Evolutionary conservation across 1,140 invertebrate species (phyloP).

Genomic region (Probaryconus sp.): DNA sequence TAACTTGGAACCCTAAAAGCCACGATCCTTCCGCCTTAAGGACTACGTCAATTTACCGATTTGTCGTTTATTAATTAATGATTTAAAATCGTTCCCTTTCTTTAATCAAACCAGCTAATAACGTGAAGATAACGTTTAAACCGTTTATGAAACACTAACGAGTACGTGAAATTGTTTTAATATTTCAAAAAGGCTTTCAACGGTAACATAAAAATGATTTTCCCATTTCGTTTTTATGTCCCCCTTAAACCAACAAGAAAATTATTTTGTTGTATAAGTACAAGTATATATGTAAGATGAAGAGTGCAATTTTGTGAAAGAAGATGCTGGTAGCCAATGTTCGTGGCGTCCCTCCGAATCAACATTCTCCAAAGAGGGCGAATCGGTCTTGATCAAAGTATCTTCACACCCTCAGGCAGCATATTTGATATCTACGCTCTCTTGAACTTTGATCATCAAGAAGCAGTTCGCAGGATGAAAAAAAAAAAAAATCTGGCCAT

Average conservation of each 20-base stretch:
- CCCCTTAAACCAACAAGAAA: conserved; percentile 11
- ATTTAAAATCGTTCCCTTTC: conserved; percentile 6
- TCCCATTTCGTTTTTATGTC: neutral
- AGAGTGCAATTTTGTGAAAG: conserved; percentile 16
- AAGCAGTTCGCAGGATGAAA: conserved; percentile 18
- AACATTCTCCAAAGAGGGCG: conserved; percentile 63
- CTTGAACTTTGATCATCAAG: conserved; percentile 18
- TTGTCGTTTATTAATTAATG: conserved; percentile 16
- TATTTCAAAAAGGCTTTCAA: too few species aligned
- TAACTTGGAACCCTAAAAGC: conserved; percentile 24
- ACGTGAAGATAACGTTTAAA: too few species aligned
- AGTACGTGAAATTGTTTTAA: too few species aligned
- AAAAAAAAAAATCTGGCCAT: conserved; percentile 38
- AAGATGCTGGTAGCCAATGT: conserved; percentile 68
- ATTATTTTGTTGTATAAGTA: conserved; percentile 27
- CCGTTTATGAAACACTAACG: too few species aligned
- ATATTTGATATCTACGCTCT: conserved; percentile 70
- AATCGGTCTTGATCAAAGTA: conserved; percentile 72
- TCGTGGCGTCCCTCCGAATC: conserved; percentile 67
- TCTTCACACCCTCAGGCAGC: conserved; percentile 72
- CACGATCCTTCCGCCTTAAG: conserved; percentile 25
- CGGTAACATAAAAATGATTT: neutral
- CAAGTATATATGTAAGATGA: conserved; percentile 20
- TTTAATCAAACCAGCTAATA: too few species aligned
- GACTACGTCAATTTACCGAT: neutral